A percentile compares a stretch with the other conserved stretches of the same genome.
These are phyloP conservation scores for Ochropacha duplaris DNA, from an alignment of 2,888 invertebrate species.

Conservation along the genomic window DNA sequence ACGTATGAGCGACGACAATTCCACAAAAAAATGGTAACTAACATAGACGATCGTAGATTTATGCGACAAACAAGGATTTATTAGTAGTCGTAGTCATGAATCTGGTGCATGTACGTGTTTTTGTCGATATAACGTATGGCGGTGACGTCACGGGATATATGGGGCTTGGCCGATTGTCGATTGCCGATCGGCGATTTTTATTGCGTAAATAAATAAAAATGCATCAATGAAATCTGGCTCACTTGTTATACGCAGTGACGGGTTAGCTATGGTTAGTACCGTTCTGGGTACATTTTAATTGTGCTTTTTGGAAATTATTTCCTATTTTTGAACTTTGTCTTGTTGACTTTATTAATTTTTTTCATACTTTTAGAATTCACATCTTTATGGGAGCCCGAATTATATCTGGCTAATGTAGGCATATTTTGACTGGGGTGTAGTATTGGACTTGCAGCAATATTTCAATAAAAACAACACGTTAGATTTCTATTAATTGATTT, in stretches of 20 bases:
- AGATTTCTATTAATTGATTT: no score
- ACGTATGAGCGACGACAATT: conserved; percentile 20
- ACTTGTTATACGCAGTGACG: conserved; percentile 9
- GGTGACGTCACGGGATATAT: conserved; percentile 49
- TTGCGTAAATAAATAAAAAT: conserved; percentile 50
- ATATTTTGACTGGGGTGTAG: no score
- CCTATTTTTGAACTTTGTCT: neutral
- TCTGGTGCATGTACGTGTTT: conserved; percentile 44
- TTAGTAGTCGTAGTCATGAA: conserved; percentile 48
- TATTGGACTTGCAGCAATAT: no score
- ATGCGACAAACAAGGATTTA: conserved; percentile 48
- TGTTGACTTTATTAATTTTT: no score
- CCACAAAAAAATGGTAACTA: conserved; percentile 40
- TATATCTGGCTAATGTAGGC: no score
- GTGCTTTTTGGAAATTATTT: no score
- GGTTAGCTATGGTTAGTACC: conserved; percentile 8
- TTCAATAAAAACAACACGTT: no score
- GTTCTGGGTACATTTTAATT: neutral
- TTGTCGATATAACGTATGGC: conserved; percentile 41
- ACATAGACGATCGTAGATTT: conserved; percentile 47
- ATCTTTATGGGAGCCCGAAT: no score
- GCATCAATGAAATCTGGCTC: conserved; percentile 35
- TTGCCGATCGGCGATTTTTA: conserved; percentile 31
- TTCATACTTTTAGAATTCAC: no score
- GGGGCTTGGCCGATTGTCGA: conserved; percentile 27